These are phyloP conservation scores for Mirounga angustirostris DNA, from an alignment of 2,113 vertebrate species.

Conservation along the genomic window DNA sequence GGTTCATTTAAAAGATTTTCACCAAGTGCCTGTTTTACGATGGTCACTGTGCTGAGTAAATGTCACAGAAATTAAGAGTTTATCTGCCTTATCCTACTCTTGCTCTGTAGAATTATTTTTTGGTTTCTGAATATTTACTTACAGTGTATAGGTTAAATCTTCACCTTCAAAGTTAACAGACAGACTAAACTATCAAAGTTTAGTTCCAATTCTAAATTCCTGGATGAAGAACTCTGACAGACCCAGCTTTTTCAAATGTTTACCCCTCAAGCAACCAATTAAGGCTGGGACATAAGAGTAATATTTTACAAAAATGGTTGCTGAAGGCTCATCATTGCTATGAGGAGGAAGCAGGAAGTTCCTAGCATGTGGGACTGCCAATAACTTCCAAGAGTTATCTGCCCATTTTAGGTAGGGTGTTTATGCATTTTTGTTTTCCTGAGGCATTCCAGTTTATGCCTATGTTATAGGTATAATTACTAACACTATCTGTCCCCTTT, in stretches of 20 bases:
- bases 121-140: background rate
- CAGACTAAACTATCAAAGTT: background rate
- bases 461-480: background rate
- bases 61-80: background rate
- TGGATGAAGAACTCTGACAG: background rate
- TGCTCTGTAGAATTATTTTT: background rate
- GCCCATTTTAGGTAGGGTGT: background rate
- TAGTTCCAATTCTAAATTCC: background rate
- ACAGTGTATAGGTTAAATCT: background rate
- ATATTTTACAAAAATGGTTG: background rate
- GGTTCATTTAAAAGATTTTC: background rate
- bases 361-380: background rate
- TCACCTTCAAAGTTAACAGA: background rate
- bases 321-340: background rate
- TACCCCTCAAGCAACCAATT: background rate
- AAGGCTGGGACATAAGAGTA: background rate
- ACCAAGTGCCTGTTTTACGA: background rate
- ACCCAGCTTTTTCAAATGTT: background rate
- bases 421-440: background rate
- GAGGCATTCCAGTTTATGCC: background rate
- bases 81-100: background rate
- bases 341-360: background rate
- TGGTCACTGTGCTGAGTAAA: background rate
- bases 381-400: background rate
- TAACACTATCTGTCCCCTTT: background rate